Percentiles rank a stretch among this genome's conserved stretches.
Evolutionary conservation across 2,888 invertebrate species (phyloP).

Genomic region (Leptinotarsa peninsularis): DNA sequence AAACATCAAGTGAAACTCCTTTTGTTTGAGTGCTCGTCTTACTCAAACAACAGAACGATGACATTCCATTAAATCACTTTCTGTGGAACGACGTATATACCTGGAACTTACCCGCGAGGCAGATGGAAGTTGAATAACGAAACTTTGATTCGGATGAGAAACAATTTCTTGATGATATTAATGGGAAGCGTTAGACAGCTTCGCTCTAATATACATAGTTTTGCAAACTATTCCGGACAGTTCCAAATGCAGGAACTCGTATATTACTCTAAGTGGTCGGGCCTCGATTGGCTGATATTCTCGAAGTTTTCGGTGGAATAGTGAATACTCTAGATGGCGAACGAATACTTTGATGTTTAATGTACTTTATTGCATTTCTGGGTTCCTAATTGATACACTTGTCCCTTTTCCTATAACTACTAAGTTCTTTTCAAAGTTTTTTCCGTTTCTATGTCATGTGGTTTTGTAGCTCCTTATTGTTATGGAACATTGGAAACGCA

Average conservation of each 20-base stretch:
- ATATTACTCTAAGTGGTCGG: neutral
- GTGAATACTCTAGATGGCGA: neutral
- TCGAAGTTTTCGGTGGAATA: neutral
- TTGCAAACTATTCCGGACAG: constrained; percentile 9
- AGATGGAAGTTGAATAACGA: constrained; percentile 12
- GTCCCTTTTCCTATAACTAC: no score
- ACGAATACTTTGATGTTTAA: neutral
- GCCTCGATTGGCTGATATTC: neutral
- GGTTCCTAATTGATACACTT: no score
- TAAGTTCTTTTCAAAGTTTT: no score
- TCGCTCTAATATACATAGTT: constrained; percentile 17
- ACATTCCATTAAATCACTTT: neutral
- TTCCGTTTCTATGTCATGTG: no score
- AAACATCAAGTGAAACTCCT: neutral
- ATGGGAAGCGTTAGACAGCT: constrained; percentile 4
- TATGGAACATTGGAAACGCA: no score
- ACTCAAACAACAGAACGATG: constrained; percentile 5
- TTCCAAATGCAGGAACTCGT: constrained; percentile 7
- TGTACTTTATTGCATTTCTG: no score
- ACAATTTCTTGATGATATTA: constrained; percentile 17
- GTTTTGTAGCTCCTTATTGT: no score
- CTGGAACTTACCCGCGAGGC: neutral
- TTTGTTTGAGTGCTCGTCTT: neutral
- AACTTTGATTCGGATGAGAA: constrained; percentile 15
- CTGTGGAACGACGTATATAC: neutral